Conservation (phyloP, 2,888 invertebrate species). For the Suillia variegata region DNA sequence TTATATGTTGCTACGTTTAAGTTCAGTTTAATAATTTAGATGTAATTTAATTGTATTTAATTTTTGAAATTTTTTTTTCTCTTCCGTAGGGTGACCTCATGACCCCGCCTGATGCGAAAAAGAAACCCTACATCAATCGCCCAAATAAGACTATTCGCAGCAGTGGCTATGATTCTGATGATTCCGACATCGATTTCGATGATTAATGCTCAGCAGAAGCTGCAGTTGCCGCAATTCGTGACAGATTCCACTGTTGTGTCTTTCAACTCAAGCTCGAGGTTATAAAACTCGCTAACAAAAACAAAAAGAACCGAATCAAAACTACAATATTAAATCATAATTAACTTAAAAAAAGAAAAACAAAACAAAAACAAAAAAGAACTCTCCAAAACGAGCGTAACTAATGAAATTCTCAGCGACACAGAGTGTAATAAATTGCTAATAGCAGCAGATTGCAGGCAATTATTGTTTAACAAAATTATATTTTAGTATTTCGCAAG, state of each 20-base stretch:
- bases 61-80: too few species aligned
- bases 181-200: slow-evolving; percentile 65
- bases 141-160: slow-evolving; percentile 65
- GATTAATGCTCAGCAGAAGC: slow-evolving; percentile 60
- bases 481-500: background rate
- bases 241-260: slow-evolving; percentile 14
- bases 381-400: background rate
- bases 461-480: background rate
- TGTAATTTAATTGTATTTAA: background rate
- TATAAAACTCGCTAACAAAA: slow-evolving; percentile 21
- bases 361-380: background rate
- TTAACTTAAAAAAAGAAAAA: slow-evolving; percentile 14
- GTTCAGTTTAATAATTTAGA: background rate
- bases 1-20: background rate
- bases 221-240: too few species aligned
- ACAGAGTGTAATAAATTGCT: background rate
- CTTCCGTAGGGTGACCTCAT: slow-evolving; percentile 67
- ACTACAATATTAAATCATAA: slow-evolving; percentile 8
- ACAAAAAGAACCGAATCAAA: slow-evolving; percentile 8
- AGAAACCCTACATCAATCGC: slow-evolving; percentile 61
- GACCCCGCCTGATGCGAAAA: slow-evolving; percentile 67
- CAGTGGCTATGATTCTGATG: slow-evolving; percentile 63
- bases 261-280: slow-evolving; percentile 17
- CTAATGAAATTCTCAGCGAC: background rate
- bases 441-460: background rate